Conservation (phyloP, 2,113 vertebrate genomes). For the Oncorhynchus keta region DNA sequence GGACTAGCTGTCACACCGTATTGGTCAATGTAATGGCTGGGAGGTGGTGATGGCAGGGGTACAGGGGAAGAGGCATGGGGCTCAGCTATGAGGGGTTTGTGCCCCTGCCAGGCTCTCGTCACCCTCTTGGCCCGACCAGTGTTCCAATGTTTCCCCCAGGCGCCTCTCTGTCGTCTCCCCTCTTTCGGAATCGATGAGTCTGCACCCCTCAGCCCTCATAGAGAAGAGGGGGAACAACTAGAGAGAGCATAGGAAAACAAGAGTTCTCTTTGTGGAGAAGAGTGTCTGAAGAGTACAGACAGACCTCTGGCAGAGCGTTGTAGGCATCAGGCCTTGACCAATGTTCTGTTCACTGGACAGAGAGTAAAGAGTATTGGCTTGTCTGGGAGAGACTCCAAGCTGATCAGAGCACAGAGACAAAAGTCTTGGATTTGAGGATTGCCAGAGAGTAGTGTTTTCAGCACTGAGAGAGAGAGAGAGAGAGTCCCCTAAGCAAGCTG, state of each 20-base stretch:
- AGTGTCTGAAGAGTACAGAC: slow-evolving; percentile 23
- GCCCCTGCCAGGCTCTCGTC: slow-evolving; percentile 38
- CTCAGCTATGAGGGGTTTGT: slow-evolving; percentile 22
- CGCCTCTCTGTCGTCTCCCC: slow-evolving; percentile 52
- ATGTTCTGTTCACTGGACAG: slow-evolving; percentile 19
- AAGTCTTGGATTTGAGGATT: slow-evolving; percentile 4
- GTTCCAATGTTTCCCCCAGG: slow-evolving; percentile 38
- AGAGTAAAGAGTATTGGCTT: background rate
- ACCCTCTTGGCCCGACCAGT: slow-evolving; percentile 25
- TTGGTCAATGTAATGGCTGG: slow-evolving; percentile 9
- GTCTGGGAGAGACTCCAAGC: slow-evolving; percentile 9
- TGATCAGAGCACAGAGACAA: slow-evolving; percentile 14
- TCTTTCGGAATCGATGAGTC: slow-evolving; percentile 33
- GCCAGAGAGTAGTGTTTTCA: too few species aligned
- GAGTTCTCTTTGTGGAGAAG: slow-evolving; percentile 31
- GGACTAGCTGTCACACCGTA: slow-evolving; percentile 29
- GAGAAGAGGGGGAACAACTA: slow-evolving; percentile 25
- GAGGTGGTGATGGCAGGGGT: background rate
- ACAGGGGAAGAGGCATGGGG: slow-evolving; percentile 17
- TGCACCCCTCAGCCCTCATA: slow-evolving; percentile 12
- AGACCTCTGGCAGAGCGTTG: slow-evolving; percentile 30
- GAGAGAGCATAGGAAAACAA: slow-evolving; percentile 38
- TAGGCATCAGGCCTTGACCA: too few species aligned
- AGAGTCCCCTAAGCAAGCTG: too few species aligned
- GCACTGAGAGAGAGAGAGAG: too few species aligned